Conservation (phyloP, 2,888 invertebrate genomes). For the Orthosia cruda region DNA sequence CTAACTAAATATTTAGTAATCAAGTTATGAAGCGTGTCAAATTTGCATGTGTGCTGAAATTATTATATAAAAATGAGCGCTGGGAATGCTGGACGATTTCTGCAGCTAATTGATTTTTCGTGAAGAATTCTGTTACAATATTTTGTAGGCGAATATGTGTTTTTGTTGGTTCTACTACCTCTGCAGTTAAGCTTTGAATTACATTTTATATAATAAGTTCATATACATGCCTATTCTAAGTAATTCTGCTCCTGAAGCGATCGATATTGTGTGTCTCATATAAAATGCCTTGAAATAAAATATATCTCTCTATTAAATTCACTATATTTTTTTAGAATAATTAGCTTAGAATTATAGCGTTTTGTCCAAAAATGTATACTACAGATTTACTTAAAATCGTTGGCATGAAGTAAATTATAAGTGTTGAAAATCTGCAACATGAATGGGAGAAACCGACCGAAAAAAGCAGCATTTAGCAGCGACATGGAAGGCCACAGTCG, state of each 20-base stretch:
- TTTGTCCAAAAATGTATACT: not conserved
- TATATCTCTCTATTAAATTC: too few species aligned
- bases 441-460: not conserved
- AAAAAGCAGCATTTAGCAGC: slow-evolving; percentile 30
- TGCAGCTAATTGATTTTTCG: not conserved
- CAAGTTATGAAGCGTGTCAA: slow-evolving; percentile 63
- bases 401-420: not conserved
- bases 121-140: not conserved
- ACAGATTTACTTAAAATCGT: not conserved
- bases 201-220: too few species aligned
- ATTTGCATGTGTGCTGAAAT: slow-evolving; percentile 41
- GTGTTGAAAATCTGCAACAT: too few species aligned
- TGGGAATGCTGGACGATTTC: slow-evolving; percentile 23
- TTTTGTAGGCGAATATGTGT: too few species aligned
- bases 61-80: not conserved
- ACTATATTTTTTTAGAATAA: too few species aligned
- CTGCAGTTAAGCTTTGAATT: too few species aligned
- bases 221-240: too few species aligned
- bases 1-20: slow-evolving; percentile 32
- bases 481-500: slow-evolving; percentile 49
- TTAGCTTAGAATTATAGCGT: too few species aligned
- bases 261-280: too few species aligned
- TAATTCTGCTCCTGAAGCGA: too few species aligned
- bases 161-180: too few species aligned
- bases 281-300: too few species aligned